These are phyloP conservation scores for Hypanus sabinus DNA, from an alignment of 2,113 vertebrate genomes.

Conservation along the genomic window DNA sequence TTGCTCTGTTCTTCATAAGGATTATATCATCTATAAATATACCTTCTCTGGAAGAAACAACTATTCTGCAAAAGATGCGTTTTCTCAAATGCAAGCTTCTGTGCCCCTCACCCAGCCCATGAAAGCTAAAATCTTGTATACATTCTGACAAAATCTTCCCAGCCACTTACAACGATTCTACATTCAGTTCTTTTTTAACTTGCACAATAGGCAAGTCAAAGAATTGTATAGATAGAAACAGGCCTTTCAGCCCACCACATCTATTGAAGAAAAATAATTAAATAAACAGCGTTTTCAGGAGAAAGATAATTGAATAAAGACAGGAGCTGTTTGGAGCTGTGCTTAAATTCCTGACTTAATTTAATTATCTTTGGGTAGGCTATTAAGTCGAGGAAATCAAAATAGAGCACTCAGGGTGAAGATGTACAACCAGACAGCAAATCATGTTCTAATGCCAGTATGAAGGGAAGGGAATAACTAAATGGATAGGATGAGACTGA, in stretches of 20 bases:
- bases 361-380: not conserved
- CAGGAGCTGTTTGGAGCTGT: not conserved
- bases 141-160: not conserved
- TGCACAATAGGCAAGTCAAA: not conserved
- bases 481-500: not conserved
- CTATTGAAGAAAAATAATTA: not conserved
- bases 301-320: conserved; percentile 18
- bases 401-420: not conserved
- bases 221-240: no score
- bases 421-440: not conserved
- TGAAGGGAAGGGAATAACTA: not conserved
- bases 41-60: not conserved
- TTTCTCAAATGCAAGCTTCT: not conserved
- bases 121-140: not conserved
- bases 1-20: not conserved
- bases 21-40: not conserved
- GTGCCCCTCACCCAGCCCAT: no score
- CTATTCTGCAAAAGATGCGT: not conserved
- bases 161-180: not conserved
- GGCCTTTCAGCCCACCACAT: no score
- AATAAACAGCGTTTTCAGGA: not conserved
- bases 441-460: not conserved
- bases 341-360: not conserved
- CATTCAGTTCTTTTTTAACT: no score
- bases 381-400: not conserved